Percentiles rank a stretch among this genome's conserved stretches.
Conservation (phyloP, 2,113 vertebrate species). For the Pterocles orientalis region DNA sequence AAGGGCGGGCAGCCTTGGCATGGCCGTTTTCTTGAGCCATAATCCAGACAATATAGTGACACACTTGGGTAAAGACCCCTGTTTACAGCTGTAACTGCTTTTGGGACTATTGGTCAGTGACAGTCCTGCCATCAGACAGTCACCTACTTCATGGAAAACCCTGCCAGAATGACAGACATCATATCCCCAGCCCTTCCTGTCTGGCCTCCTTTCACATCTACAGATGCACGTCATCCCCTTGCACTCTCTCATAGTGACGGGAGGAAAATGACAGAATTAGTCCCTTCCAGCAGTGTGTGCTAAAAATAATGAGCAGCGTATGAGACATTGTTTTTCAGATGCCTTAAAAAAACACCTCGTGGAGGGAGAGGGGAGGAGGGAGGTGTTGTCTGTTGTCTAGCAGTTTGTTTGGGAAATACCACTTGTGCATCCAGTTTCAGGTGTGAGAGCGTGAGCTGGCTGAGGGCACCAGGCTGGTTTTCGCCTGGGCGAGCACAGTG, state of each 20-base stretch:
- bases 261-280: not conserved
- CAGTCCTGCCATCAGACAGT: not conserved
- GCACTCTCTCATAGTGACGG: fast-evolving
- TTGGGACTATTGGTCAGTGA: not conserved
- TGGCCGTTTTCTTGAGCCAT: fast-evolving
- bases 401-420: constrained; percentile 8
- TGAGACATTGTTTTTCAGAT: not conserved
- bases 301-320: not conserved
- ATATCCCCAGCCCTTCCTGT: not conserved
- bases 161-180: not conserved
- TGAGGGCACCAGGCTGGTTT: fast-evolving
- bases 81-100: not conserved
- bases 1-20: not conserved
- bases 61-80: not conserved
- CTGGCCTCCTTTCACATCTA: not conserved
- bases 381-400: not conserved
- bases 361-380: not conserved
- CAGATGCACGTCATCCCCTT: not conserved
- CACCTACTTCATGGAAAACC: not conserved
- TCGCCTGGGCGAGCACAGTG: fast-evolving
- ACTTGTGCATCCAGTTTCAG: not conserved
- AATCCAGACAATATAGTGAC: not conserved
- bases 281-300: not conserved
- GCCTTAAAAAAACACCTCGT: not conserved
- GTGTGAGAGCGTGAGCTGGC: not conserved